These are phyloP conservation scores for Apis mellifera DNA, from an alignment of 1,140 invertebrate genomes.

Conservation along the genomic window DNA sequence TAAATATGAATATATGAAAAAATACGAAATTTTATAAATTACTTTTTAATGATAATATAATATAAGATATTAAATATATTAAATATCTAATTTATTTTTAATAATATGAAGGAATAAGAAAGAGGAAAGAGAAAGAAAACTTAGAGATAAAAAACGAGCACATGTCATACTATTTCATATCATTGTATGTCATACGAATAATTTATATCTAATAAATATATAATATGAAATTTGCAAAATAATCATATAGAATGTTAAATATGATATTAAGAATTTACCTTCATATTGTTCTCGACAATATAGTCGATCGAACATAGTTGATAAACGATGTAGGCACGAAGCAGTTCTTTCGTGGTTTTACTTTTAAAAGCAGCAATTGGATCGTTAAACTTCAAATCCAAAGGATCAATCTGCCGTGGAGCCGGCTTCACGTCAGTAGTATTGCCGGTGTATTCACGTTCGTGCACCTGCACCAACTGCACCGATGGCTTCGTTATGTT, in stretches of 20 bases:
- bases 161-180: neutral
- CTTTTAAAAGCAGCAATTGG: conserved; percentile 93
- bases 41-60: neutral
- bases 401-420: conserved; percentile 85
- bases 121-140: neutral
- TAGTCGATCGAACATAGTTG: conserved; percentile 94
- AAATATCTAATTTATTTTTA: too few species aligned
- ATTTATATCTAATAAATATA: conserved; percentile 12
- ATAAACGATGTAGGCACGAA: conserved; percentile 96
- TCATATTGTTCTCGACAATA: conserved; percentile 96
- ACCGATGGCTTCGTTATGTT: conserved; percentile 58
- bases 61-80: too few species aligned
- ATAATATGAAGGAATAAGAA: too few species aligned
- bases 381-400: conserved; percentile 94
- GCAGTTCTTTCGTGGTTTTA: conserved; percentile 96
- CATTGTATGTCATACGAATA: neutral
- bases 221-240: neutral
- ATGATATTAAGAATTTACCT: conserved; percentile 85
- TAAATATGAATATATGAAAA: too few species aligned
- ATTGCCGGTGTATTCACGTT: conserved; percentile 62
- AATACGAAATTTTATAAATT: neutral
- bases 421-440: conserved; percentile 65
- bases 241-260: neutral
- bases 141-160: neutral
- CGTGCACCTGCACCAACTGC: conserved; percentile 69